Evolutionary conservation across 2,888 invertebrate genomes (phyloP).

Genomic region (Chirona hameri): DNA sequence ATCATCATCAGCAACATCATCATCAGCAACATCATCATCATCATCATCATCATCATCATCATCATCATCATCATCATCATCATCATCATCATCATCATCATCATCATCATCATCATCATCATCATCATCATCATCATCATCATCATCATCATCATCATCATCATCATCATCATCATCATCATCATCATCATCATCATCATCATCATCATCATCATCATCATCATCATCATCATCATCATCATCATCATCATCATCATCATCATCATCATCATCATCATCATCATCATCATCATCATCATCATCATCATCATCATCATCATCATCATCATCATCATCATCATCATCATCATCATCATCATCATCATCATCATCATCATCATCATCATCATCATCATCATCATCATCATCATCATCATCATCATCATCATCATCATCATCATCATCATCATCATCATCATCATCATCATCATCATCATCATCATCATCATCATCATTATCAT

Average conservation of each 20-base stretch:
- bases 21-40: no score
- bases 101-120: constrained; percentile 22
- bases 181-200: constrained; percentile 22
- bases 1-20: no score
- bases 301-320: constrained; percentile 22
- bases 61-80: constrained; percentile 22
- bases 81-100: constrained; percentile 22
- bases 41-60: no score
- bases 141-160: constrained; percentile 22
- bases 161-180: constrained; percentile 22
- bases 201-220: constrained; percentile 22
- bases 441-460: constrained; percentile 22
- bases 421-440: constrained; percentile 22
- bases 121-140: constrained; percentile 22
- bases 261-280: constrained; percentile 22
- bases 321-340: constrained; percentile 22
- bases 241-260: constrained; percentile 22
- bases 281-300: constrained; percentile 22
- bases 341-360: constrained; percentile 22
- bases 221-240: constrained; percentile 22
- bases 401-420: constrained; percentile 22
- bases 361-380: constrained; percentile 22
- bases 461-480: constrained; percentile 22
- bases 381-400: constrained; percentile 22
- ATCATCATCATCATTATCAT: constrained; percentile 22